These are phyloP conservation scores for Hyles vespertilio DNA, from an alignment of 1,140 invertebrate genomes.

Conservation along the genomic window DNA sequence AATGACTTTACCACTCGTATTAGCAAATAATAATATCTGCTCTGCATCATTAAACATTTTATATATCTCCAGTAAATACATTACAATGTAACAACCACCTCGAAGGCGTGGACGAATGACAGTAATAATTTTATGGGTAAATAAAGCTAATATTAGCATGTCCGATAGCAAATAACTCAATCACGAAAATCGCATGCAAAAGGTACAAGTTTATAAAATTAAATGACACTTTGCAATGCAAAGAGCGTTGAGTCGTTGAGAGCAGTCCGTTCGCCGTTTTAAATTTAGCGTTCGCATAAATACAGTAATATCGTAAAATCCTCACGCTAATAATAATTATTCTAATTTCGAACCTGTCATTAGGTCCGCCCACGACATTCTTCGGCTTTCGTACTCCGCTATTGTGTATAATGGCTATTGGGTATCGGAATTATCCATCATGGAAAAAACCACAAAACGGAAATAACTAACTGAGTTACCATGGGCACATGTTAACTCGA, in stretches of 20 bases:
- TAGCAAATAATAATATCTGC: too few relatives aligned
- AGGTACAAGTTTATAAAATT: neutral
- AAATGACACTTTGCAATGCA: conserved; percentile 5
- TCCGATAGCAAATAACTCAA: neutral
- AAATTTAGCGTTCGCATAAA: conserved; percentile 21
- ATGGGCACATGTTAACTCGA: neutral
- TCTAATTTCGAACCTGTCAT: conserved; percentile 24
- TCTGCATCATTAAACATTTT: too few relatives aligned
- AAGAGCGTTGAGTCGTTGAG: neutral
- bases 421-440: conserved; percentile 10
- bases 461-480: conserved; percentile 2
- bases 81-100: too few relatives aligned
- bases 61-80: too few relatives aligned
- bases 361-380: conserved; percentile 21
- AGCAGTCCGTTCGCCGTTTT: conserved; percentile 16
- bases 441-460: conserved; percentile 18
- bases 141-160: neutral
- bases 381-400: conserved; percentile 8
- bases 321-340: conserved; percentile 20
- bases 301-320: conserved; percentile 23
- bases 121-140: too few relatives aligned
- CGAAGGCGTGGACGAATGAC: too few relatives aligned
- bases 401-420: too few relatives aligned
- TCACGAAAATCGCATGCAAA: conserved; percentile 1
- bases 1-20: too few relatives aligned